These are phyloP conservation scores for Malurus alboscapulatus DNA, from an alignment of 2,113 vertebrate species.

Conservation along the genomic window DNA sequence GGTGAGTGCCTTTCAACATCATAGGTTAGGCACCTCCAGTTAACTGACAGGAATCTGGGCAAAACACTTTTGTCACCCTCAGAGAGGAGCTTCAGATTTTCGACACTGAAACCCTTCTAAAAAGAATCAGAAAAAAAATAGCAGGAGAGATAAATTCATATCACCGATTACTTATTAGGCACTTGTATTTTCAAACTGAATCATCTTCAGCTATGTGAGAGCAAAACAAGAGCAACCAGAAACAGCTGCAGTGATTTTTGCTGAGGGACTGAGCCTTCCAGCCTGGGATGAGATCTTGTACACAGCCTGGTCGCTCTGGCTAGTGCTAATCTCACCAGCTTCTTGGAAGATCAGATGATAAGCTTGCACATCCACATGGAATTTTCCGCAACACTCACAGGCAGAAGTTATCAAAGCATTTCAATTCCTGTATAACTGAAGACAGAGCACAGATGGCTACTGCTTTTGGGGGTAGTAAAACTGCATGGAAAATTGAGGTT, in stretches of 20 bases:
- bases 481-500: neutral
- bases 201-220: neutral
- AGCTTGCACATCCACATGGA: conserved; percentile 35
- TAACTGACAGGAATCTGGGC: neutral
- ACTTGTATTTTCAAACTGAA: neutral
- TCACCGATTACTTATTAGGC: neutral
- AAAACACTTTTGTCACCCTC: neutral
- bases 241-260: conserved; percentile 9
- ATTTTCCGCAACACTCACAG: conserved; percentile 17
- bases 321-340: neutral
- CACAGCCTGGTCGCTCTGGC: neutral
- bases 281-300: neutral
- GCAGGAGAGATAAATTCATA: neutral
- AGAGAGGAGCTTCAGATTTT: neutral
- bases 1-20: neutral
- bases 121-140: neutral
- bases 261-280: neutral
- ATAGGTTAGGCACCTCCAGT: neutral
- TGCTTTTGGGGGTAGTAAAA: neutral
- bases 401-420: conserved; percentile 6
- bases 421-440: neutral
- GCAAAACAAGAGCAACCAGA: conserved; percentile 11
- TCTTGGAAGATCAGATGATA: conserved; percentile 24
- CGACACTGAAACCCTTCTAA: neutral
- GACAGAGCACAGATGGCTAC: neutral